These are phyloP conservation scores for Steromphala cineraria DNA, from an alignment of 2,888 invertebrate genomes.

Conservation along the genomic window DNA sequence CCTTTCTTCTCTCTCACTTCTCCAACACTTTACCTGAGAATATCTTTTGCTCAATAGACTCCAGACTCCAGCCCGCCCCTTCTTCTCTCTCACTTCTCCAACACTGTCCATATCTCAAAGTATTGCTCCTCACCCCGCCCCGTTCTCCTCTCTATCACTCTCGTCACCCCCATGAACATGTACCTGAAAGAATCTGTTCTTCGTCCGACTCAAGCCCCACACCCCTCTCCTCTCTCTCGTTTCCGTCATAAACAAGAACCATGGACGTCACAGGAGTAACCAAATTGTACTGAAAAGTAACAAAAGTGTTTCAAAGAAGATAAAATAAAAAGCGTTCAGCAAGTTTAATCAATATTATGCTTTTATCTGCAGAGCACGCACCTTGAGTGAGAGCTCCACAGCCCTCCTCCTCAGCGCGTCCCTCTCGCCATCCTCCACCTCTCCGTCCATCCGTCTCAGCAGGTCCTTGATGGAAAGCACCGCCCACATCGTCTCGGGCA, in stretches of 20 bases:
- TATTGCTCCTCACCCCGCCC: not conserved
- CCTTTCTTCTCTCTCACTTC: no score
- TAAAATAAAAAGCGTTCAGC: not conserved
- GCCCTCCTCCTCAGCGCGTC: slow-evolving; percentile 43
- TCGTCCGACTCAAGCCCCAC: slow-evolving; percentile 16
- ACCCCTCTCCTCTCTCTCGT: slow-evolving; percentile 9
- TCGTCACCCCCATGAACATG: no score
- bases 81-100: slow-evolving; percentile 31
- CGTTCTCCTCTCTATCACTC: no score
- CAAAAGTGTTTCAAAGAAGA: not conserved
- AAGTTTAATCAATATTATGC: no score
- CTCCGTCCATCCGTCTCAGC: slow-evolving; percentile 40
- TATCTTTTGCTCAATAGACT: not conserved
- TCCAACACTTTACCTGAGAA: no score
- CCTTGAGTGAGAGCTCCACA: slow-evolving; percentile 52
- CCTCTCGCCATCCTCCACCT: slow-evolving; percentile 25
- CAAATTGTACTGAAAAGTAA: slow-evolving; percentile 78
- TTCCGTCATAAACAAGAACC: slow-evolving; percentile 78
- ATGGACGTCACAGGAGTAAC: slow-evolving; percentile 84
- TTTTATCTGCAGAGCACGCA: slow-evolving; percentile 18
- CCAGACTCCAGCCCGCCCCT: slow-evolving; percentile 25
- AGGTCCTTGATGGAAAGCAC: slow-evolving; percentile 60
- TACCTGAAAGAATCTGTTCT: no score
- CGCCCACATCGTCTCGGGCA: slow-evolving; percentile 61
- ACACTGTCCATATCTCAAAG: slow-evolving; percentile 67